Evolutionary conservation across 1,140 invertebrate genomes (phyloP).

Genomic region (Trissolcus basalis): DNA sequence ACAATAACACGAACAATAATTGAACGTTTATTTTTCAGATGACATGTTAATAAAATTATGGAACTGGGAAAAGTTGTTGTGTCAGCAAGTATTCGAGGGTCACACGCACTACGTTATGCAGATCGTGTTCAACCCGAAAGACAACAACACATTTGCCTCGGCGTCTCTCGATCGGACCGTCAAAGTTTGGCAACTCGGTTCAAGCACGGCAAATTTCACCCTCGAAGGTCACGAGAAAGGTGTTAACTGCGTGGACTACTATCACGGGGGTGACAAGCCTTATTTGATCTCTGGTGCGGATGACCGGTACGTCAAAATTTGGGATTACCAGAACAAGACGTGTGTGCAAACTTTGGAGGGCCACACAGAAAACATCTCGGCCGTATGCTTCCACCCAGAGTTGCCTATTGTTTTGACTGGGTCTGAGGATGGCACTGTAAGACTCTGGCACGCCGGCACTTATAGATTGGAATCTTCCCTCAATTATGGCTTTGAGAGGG

Average conservation of each 20-base stretch:
- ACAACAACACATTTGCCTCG: constrained; percentile 99
- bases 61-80: constrained; percentile 99
- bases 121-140: constrained; percentile 99
- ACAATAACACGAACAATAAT: constrained; percentile 62
- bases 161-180: constrained; percentile 98
- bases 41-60: constrained; percentile 99
- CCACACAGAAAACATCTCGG: constrained; percentile 97
- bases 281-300: constrained; percentile 99
- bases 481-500: constrained; percentile 98
- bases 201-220: constrained; percentile 97
- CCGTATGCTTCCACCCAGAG: constrained; percentile 97
- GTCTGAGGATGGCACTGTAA: constrained; percentile 95
- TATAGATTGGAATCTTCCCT: constrained; percentile 96
- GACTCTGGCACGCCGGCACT: constrained; percentile 98
- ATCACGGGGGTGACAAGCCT: constrained; percentile 99
- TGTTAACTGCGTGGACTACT: constrained; percentile 99
- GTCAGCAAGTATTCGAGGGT: constrained; percentile 98
- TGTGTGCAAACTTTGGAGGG: constrained; percentile 99
- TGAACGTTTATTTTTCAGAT: too few relatives aligned
- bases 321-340: constrained; percentile 99
- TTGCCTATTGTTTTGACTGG: constrained; percentile 97
- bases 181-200: constrained; percentile 99
- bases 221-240: constrained; percentile 99
- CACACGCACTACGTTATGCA: constrained; percentile 99
- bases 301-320: constrained; percentile 98